These are phyloP conservation scores for Ophiodon elongatus DNA, from an alignment of 2,113 vertebrate genomes.

Conservation along the genomic window DNA sequence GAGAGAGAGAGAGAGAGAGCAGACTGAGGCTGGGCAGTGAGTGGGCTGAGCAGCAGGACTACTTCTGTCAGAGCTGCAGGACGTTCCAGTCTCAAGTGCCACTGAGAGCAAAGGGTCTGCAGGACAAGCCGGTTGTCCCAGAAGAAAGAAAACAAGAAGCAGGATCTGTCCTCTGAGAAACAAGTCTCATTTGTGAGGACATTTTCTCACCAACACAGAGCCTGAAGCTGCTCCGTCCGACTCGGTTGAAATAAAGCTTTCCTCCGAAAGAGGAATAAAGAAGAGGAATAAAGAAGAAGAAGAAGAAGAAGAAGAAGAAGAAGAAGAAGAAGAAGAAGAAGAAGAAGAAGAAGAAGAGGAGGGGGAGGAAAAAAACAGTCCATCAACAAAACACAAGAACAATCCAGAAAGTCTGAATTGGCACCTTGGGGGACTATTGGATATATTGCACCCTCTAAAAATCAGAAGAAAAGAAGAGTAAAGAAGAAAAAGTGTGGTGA, in stretches of 20 bases:
- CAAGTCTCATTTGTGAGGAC: neutral
- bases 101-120: slow-evolving; percentile 36
- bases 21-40: slow-evolving; percentile 34
- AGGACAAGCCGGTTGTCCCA: slow-evolving; percentile 27
- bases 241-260: neutral
- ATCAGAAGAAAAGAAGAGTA: slow-evolving; percentile 32
- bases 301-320: slow-evolving; percentile 21
- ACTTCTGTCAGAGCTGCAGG: slow-evolving; percentile 22
- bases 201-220: slow-evolving; percentile 3
- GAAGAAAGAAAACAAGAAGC: neutral
- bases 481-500: neutral
- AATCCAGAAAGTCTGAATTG: neutral
- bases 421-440: neutral
- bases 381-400: slow-evolving; percentile 33
- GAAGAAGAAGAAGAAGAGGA: slow-evolving; percentile 17
- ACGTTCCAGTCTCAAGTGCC: slow-evolving; percentile 46
- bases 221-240: slow-evolving; percentile 8
- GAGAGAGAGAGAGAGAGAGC: slow-evolving; percentile 48
- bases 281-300: slow-evolving; percentile 2
- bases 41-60: slow-evolving; percentile 40
- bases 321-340: slow-evolving; percentile 6
- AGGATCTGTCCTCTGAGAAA: slow-evolving; percentile 1
- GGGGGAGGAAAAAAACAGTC: neutral
- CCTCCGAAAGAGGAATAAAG: slow-evolving; percentile 6
- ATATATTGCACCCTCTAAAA: slow-evolving; percentile 1